Evolutionary conservation across 1,140 invertebrate species (phyloP).

Genomic region (Bombus vancouverensis): DNA sequence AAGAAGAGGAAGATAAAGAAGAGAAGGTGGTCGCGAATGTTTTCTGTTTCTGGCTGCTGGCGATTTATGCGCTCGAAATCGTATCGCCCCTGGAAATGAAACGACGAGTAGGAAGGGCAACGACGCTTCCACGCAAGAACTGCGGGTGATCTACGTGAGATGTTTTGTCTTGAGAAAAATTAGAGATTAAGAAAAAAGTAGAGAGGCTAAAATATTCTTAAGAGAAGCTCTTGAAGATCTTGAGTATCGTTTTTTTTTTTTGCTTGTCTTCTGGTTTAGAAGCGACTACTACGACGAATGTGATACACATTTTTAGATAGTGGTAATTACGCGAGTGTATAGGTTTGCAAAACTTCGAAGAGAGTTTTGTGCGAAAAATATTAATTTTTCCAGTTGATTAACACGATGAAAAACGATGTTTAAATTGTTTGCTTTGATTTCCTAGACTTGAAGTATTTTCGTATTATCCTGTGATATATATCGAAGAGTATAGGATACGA

Average conservation of each 20-base stretch:
- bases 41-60: slow-evolving; percentile 68
- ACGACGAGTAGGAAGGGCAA: slow-evolving; percentile 38
- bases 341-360: background rate
- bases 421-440: background rate
- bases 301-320: background rate
- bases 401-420: background rate
- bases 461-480: background rate
- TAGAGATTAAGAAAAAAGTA: slow-evolving; percentile 21
- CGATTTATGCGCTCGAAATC: slow-evolving; percentile 69
- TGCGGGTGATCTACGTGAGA: slow-evolving; percentile 55
- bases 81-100: slow-evolving; percentile 61
- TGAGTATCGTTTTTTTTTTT: background rate
- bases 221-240: background rate
- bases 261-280: background rate
- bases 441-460: background rate
- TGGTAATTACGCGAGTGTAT: background rate
- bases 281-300: background rate
- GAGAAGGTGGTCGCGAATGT: slow-evolving; percentile 53
- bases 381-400: background rate
- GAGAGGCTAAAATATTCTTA: slow-evolving; percentile 11
- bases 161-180: slow-evolving; percentile 59
- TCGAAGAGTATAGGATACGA: slow-evolving; percentile 19
- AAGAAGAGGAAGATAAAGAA: slow-evolving; percentile 50
- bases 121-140: slow-evolving; percentile 4
- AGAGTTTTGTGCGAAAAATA: background rate